These are phyloP conservation scores for Myanophis thanlyinensis DNA, from an alignment of 2,113 vertebrate genomes.

Conservation along the genomic window DNA sequence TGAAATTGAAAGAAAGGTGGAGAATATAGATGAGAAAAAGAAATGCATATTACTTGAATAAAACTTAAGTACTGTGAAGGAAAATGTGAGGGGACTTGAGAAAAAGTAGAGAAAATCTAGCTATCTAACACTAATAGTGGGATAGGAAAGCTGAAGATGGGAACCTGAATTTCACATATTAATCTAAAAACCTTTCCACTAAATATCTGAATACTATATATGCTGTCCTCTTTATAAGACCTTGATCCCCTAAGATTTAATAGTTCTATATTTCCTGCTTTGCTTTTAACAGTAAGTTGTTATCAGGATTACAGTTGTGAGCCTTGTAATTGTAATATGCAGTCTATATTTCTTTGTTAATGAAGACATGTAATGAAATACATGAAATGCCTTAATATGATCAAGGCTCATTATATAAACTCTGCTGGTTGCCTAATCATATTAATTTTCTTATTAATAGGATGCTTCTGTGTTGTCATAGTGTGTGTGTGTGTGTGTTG, in stretches of 20 bases:
- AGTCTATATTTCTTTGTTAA: neutral
- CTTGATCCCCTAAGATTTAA: neutral
- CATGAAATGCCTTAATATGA: neutral
- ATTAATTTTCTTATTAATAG: neutral
- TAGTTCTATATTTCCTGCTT: neutral
- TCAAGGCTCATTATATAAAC: neutral
- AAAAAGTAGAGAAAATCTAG: neutral
- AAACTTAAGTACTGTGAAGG: neutral
- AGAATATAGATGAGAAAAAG: neutral
- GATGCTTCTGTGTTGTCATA: neutral
- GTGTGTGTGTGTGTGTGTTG: neutral
- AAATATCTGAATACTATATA: neutral
- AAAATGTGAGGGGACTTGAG: neutral
- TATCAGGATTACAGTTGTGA: neutral
- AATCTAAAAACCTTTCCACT: neutral
- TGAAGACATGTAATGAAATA: neutral
- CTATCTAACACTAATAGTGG: neutral
- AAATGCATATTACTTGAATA: neutral
- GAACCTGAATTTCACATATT: neutral
- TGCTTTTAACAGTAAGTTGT: neutral
- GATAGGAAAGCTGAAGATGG: neutral
- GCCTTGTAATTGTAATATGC: neutral
- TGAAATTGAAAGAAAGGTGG: neutral
- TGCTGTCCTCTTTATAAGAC: neutral
- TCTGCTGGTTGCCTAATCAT: neutral